A percentile compares a stretch with the other conserved stretches of the same genome.
These are phyloP conservation scores for Noctua janthina DNA, from an alignment of 2,888 invertebrate species.

Conservation along the genomic window DNA sequence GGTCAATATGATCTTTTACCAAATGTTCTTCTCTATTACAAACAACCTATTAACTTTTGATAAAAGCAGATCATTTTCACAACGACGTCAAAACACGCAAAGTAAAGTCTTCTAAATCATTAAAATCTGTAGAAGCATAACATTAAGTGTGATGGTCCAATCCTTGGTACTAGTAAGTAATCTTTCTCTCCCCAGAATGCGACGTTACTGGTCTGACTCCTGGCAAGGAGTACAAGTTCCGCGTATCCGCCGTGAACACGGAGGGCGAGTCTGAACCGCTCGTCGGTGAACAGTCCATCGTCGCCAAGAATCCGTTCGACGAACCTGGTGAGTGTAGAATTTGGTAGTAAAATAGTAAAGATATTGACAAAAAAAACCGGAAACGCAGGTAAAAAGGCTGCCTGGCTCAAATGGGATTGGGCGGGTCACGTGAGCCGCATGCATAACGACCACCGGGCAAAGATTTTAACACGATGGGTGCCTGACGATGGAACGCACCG, in stretches of 20 bases:
- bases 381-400: too few species aligned
- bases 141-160: background rate
- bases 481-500: too few species aligned
- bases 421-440: too few species aligned
- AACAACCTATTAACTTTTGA: background rate
- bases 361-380: too few species aligned
- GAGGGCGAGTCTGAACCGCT: conserved; percentile 99
- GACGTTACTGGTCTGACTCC: conserved; percentile 96
- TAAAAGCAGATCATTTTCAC: background rate
- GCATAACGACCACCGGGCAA: too few species aligned
- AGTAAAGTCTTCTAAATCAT: background rate
- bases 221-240: conserved; percentile 98
- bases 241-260: conserved; percentile 98
- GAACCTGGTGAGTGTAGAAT: conserved; percentile 93
- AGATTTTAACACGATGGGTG: too few species aligned
- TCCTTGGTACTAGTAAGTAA: background rate
- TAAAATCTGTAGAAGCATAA: background rate
- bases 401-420: too few species aligned
- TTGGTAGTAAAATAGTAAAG: background rate
- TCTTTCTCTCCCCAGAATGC: conserved; percentile 86
- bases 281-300: conserved; percentile 94
- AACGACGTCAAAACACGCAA: background rate
- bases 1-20: background rate
- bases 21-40: background rate
- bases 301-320: conserved; percentile 99